Conservation (phyloP, 2,888 invertebrate genomes). For the Nezara viridula region DNA sequence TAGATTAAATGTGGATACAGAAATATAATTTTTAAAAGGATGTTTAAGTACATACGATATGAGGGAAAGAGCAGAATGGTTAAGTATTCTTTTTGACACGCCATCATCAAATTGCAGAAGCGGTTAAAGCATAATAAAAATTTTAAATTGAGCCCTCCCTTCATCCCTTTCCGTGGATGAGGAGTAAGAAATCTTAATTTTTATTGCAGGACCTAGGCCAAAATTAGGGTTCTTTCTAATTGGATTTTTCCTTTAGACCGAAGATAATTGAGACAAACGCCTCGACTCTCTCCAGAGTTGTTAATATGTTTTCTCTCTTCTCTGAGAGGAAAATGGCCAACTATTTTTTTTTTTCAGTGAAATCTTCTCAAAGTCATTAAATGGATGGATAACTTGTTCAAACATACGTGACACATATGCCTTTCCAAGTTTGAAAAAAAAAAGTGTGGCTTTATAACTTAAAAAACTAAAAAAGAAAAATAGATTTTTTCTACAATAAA, state of each 20-base stretch:
- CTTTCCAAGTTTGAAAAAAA: no score
- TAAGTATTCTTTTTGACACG: not conserved
- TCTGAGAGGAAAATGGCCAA: no score
- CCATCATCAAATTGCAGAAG: not conserved
- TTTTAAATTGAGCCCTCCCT: not conserved
- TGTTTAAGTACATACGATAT: no score
- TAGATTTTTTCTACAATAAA: no score
- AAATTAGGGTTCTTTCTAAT: not conserved
- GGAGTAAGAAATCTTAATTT: slow-evolving; percentile 2
- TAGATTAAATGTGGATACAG: no score
- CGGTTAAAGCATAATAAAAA: not conserved
- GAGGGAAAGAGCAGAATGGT: not conserved
- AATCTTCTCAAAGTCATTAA: no score
- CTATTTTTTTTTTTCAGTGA: no score
- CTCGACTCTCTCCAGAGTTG: not conserved
- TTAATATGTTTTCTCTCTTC: not conserved
- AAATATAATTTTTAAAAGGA: no score
- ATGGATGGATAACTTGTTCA: no score
- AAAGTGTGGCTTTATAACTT: no score
- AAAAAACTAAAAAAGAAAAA: no score
- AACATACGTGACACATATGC: no score
- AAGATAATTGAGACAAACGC: not conserved
- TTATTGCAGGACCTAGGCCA: not conserved
- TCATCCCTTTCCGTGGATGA: not conserved
- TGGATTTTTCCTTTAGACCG: not conserved